Conservation (phyloP, 2,888 invertebrate genomes). For the Alsophila aescularia region DNA sequence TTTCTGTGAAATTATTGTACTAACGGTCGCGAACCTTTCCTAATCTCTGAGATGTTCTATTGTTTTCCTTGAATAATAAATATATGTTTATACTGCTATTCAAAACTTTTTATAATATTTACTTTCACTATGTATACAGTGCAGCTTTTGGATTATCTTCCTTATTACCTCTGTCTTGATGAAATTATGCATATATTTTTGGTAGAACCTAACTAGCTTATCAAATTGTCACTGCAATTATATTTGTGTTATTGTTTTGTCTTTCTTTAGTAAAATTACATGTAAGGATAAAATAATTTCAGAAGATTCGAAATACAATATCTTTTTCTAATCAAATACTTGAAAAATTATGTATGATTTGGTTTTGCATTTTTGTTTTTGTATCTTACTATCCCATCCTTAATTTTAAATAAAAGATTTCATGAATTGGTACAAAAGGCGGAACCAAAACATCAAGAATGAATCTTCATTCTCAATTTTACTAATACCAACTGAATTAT, state of each 20-base stretch:
- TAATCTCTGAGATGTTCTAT: conserved; percentile 53
- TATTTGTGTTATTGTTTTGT: too few species aligned
- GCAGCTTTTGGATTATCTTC: too few species aligned
- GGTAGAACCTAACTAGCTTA: too few species aligned
- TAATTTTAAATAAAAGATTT: not conserved
- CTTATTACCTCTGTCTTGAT: too few species aligned
- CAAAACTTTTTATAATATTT: not conserved
- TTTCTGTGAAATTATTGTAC: conserved; percentile 35
- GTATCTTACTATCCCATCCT: not conserved
- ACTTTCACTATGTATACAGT: too few species aligned
- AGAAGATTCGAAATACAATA: too few species aligned
- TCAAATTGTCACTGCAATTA: too few species aligned
- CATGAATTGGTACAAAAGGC: not conserved
- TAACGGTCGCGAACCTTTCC: conserved; percentile 45
- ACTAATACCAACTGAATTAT: too few species aligned
- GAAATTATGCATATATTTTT: too few species aligned
- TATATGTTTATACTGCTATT: not conserved
- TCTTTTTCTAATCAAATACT: not conserved
- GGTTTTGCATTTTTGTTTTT: not conserved
- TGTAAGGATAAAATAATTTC: too few species aligned
- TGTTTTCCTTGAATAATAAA: conserved; percentile 44
- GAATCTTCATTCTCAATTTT: not conserved
- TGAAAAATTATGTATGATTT: too few species aligned
- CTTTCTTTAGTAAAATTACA: too few species aligned
- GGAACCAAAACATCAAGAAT: conserved; percentile 19